phyloP scores from a whole-genome alignment of 2,888 invertebrate genomes.

The Atrina japonica region DNA sequence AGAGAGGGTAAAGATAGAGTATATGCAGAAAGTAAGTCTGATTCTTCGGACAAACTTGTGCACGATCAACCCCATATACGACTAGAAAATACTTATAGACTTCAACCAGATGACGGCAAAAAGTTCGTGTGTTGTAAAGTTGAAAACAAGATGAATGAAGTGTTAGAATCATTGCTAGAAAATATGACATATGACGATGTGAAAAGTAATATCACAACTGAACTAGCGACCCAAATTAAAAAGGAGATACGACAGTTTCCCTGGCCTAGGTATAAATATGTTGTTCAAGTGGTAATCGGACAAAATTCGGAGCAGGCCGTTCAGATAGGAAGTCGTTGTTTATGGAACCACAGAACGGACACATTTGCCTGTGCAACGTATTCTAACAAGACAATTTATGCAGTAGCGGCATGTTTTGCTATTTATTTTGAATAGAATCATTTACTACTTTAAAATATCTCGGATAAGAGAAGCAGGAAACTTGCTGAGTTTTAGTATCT shows the following conservation, averaged over 20 bases:
- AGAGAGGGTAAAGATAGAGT: background rate
- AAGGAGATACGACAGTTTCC: conserved; percentile 57
- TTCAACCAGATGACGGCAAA: conserved; percentile 51
- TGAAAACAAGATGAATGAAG: conserved; percentile 53
- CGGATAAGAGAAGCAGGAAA: background rate
- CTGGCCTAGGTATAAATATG: conserved; percentile 60
- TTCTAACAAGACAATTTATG: conserved; percentile 56
- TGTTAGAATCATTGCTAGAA: conserved; percentile 48
- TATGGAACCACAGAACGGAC: conserved; percentile 62
- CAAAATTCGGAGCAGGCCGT: conserved; percentile 61
- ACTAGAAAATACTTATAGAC: conserved; percentile 58
- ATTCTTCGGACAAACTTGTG: background rate
- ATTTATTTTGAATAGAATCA: conserved; percentile 54
- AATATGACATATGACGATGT: conserved; percentile 55
- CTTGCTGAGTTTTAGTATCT: background rate
- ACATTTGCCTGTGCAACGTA: conserved; percentile 58
- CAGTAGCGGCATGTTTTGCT: conserved; percentile 62
- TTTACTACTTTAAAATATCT: too few species aligned
- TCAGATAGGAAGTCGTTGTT: conserved; percentile 61
- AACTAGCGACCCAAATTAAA: conserved; percentile 59
- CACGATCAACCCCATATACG: conserved; percentile 8
- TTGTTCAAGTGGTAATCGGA: conserved; percentile 63
- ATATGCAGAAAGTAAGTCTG: conserved; percentile 9
- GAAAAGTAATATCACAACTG: conserved; percentile 54
- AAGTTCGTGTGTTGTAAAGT: conserved; percentile 50